Conservation (phyloP, 2,113 vertebrate species). For the Ptychochromis oligacanthus region DNA sequence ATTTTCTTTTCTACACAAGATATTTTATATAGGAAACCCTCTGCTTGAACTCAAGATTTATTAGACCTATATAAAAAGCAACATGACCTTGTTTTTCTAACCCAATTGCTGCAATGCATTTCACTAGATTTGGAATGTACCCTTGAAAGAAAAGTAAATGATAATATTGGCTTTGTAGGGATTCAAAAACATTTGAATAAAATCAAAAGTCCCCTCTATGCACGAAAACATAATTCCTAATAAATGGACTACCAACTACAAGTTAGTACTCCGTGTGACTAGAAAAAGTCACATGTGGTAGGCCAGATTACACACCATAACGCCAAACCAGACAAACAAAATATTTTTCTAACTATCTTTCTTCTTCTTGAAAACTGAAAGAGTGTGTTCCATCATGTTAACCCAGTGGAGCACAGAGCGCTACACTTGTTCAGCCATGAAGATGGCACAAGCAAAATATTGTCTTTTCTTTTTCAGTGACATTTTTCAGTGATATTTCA, state of each 20-base stretch:
- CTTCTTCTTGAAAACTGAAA: not conserved
- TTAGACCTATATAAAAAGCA: constrained; percentile 45
- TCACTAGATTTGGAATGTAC: constrained; percentile 6
- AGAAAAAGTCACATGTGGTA: not conserved
- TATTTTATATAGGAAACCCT: constrained; percentile 15
- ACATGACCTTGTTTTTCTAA: constrained; percentile 43
- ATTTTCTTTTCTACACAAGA: constrained; percentile 14
- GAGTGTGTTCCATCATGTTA: not conserved
- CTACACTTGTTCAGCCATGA: not conserved
- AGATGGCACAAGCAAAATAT: not conserved
- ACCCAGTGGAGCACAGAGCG: not conserved
- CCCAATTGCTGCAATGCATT: constrained; percentile 16
- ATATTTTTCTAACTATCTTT: not conserved
- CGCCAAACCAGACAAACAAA: not conserved
- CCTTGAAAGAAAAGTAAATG: constrained; percentile 17
- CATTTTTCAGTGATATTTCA: not conserved
- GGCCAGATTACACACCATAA: not conserved
- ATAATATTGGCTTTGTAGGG: not conserved
- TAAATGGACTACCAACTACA: not conserved
- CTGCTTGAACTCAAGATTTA: constrained; percentile 32
- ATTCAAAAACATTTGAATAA: not conserved
- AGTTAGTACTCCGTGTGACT: no score
- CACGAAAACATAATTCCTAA: not conserved
- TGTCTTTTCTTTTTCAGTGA: not conserved
- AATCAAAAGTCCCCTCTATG: not conserved